Conservation (phyloP, 2,888 invertebrate genomes). For the Leucozona laternaria region DNA sequence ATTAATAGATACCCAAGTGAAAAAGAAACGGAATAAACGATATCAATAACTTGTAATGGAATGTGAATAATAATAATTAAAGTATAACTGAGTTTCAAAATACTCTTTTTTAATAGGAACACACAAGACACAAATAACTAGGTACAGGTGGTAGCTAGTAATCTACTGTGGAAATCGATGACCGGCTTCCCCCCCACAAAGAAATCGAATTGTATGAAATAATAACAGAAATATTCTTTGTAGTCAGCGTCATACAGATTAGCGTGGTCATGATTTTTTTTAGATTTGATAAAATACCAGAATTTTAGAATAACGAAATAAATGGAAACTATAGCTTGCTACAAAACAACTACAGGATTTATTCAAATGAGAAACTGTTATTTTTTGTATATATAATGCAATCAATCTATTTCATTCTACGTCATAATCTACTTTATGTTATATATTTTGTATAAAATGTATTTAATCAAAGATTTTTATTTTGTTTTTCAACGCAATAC, state of each 20-base stretch:
- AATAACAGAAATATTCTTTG: background rate
- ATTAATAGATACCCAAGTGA: too few relatives aligned
- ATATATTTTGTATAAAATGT: slow-evolving; percentile 34
- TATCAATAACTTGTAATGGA: too few relatives aligned
- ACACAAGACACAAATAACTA: too few relatives aligned
- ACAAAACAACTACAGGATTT: background rate
- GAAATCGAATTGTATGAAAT: background rate
- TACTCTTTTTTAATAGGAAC: too few relatives aligned
- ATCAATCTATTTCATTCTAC: slow-evolving; percentile 34
- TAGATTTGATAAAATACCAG: background rate
- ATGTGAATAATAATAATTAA: too few relatives aligned
- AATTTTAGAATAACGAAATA: background rate
- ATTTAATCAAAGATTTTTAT: slow-evolving; percentile 31
- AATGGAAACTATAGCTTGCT: background rate
- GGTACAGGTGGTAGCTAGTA: too few relatives aligned
- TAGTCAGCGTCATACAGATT: background rate
- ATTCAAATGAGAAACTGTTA: background rate
- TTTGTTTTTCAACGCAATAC: slow-evolving; percentile 77
- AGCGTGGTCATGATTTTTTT: slow-evolving; percentile 21
- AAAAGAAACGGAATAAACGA: too few relatives aligned
- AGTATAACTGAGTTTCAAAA: background rate
- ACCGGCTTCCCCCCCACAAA: background rate
- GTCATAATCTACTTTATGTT: slow-evolving; percentile 34
- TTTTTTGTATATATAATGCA: slow-evolving; percentile 25
- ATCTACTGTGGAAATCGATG: background rate